A percentile compares a stretch with the other conserved stretches of the same genome.
These are phyloP conservation scores for Scotopteryx bipunctaria DNA, from an alignment of 2,888 invertebrate genomes.

Conservation along the genomic window DNA sequence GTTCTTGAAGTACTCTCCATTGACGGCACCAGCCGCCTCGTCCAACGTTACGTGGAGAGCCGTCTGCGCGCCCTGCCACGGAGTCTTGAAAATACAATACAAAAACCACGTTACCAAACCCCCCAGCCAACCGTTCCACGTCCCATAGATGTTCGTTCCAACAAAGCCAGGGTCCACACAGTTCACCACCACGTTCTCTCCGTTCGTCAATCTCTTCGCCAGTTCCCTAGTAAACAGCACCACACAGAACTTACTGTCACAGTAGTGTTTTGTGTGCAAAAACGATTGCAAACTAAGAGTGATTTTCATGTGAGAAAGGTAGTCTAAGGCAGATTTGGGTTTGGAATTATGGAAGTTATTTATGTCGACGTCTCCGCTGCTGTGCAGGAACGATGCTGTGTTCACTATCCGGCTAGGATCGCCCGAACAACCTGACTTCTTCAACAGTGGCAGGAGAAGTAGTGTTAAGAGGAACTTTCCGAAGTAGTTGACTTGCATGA, in stretches of 20 bases:
- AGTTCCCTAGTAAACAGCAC: constrained; percentile 88
- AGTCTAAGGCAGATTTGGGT: too few relatives aligned
- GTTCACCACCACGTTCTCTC: constrained; percentile 88
- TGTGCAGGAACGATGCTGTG: constrained; percentile 88
- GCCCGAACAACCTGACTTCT: constrained; percentile 72
- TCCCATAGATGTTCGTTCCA: constrained; percentile 87
- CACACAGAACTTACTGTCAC: constrained; percentile 86
- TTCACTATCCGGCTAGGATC: constrained; percentile 88
- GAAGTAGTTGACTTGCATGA: constrained; percentile 96
- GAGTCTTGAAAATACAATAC: constrained; percentile 84
- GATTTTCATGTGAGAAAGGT: too few relatives aligned
- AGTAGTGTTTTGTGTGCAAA: constrained; percentile 81
- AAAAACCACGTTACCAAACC: constrained; percentile 77
- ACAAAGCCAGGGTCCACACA: constrained; percentile 93
- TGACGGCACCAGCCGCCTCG: constrained; percentile 84
- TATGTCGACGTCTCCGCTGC: constrained; percentile 85
- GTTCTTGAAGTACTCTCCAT: constrained; percentile 89
- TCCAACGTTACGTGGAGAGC: constrained; percentile 87
- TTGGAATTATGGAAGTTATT: constrained; percentile 85
- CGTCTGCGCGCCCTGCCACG: constrained; percentile 90
- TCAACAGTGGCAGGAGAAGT: constrained; percentile 90
- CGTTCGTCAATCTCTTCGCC: constrained; percentile 83
- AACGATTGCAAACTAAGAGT: too few relatives aligned
- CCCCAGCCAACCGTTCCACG: constrained; percentile 64
- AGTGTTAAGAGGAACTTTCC: constrained; percentile 95